These are phyloP conservation scores for Chlorodrepanis virens DNA, from an alignment of 2,113 vertebrate genomes.

Conservation along the genomic window DNA sequence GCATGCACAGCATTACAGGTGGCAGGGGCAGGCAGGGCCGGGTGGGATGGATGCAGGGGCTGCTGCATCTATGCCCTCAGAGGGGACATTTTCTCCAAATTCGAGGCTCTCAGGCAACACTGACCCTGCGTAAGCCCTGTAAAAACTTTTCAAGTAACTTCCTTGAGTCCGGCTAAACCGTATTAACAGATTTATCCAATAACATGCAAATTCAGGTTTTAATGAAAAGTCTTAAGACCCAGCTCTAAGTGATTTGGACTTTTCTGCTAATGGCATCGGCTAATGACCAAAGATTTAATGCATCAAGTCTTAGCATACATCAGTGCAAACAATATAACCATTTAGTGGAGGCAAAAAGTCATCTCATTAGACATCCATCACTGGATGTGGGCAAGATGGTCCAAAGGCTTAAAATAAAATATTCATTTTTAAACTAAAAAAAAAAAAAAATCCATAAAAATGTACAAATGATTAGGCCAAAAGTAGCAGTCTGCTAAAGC, in stretches of 20 bases:
- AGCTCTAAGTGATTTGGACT: conserved; percentile 55
- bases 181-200: conserved; percentile 67
- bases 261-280: conserved; percentile 59
- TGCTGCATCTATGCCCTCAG: background rate
- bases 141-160: conserved; percentile 46
- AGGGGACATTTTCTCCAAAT: background rate
- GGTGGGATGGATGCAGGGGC: background rate
- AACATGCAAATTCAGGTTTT: conserved; percentile 63
- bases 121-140: background rate
- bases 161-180: conserved; percentile 39
- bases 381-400: conserved; percentile 29
- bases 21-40: fast-evolving
- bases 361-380: conserved; percentile 54
- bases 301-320: conserved; percentile 58
- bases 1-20: fast-evolving
- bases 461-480: conserved; percentile 33
- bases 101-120: fast-evolving
- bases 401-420: conserved; percentile 61
- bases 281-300: conserved; percentile 67
- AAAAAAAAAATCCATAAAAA: conserved; percentile 4
- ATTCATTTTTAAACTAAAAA: conserved; percentile 37
- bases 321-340: conserved; percentile 38
- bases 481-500: conserved; percentile 44
- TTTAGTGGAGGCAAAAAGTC: conserved; percentile 47
- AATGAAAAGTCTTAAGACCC: conserved; percentile 60